Evolutionary conservation across 2,888 invertebrate genomes (phyloP).

Genomic region (Drosophila siamana): DNA sequence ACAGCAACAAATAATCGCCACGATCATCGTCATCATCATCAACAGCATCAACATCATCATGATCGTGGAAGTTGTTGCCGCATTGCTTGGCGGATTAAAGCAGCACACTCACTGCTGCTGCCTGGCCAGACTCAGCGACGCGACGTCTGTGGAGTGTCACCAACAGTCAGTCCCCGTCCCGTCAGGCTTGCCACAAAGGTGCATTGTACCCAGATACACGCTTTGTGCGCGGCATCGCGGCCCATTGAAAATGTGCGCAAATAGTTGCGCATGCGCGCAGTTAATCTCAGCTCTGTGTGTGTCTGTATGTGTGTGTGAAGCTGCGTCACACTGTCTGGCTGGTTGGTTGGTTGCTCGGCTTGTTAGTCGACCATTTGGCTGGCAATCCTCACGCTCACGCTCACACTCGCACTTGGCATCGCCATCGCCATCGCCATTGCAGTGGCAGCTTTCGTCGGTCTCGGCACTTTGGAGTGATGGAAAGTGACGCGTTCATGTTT

Average conservation of each 20-base stretch:
- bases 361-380: constrained; percentile 65
- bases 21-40: constrained; percentile 65
- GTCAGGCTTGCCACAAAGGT: constrained; percentile 35
- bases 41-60: constrained; percentile 46
- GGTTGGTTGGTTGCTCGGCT: constrained; percentile 41
- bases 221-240: constrained; percentile 64
- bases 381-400: constrained; percentile 50
- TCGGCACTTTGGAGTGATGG: constrained; percentile 84
- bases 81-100: constrained; percentile 77
- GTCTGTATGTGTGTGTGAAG: constrained; percentile 32
- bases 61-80: constrained; percentile 45
- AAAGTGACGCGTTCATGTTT: constrained; percentile 85
- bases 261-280: constrained; percentile 80
- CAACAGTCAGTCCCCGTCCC: constrained; percentile 23
- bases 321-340: constrained; percentile 81
- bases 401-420: no score
- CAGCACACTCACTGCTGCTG: constrained; percentile 33
- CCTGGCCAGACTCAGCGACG: constrained; percentile 75
- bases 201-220: constrained; percentile 59
- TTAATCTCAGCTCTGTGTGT: constrained; percentile 66
- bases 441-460: constrained; percentile 60
- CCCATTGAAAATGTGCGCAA: constrained; percentile 83
- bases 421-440: constrained; percentile 3
- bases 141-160: constrained; percentile 74
- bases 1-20: constrained; percentile 77